phyloP scores from a whole-genome alignment of 2,113 vertebrate species.

The Siniperca chuatsi region DNA sequence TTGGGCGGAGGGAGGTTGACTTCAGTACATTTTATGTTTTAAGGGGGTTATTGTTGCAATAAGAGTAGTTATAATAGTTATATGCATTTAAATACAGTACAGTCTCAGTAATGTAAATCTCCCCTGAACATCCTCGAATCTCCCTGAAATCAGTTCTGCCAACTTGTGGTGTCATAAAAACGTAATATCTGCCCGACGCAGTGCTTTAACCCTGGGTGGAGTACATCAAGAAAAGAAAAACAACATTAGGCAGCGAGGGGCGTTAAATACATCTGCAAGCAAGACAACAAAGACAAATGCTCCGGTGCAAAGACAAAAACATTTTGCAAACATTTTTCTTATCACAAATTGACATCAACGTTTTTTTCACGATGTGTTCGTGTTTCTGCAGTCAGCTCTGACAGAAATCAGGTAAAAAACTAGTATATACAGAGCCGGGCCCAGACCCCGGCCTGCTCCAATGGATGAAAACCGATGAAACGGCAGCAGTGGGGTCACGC shows the following conservation, averaged over 20 bases:
- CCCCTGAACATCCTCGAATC: background rate
- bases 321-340: constrained; percentile 19
- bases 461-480: no score
- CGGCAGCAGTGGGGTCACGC: background rate
- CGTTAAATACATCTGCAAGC: constrained; percentile 23
- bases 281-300: constrained; percentile 16
- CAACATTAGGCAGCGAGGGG: constrained; percentile 21
- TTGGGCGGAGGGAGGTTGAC: background rate
- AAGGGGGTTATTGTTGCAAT: background rate
- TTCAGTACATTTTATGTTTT: background rate
- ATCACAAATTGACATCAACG: constrained; percentile 48
- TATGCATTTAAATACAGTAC: background rate
- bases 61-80: background rate
- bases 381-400: constrained; percentile 32
- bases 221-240: background rate
- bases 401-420: constrained; percentile 19
- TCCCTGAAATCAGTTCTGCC: constrained; percentile 1
- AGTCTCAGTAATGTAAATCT: background rate
- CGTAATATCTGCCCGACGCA: background rate
- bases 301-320: background rate
- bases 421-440: constrained; percentile 34
- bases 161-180: background rate
- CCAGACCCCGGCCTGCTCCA: background rate
- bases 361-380: constrained; percentile 4
- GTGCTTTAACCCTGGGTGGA: background rate